Base-by-base conservation (phyloP, 2,797 vertebrate genomes). In the Sebastes jordani region DNA sequence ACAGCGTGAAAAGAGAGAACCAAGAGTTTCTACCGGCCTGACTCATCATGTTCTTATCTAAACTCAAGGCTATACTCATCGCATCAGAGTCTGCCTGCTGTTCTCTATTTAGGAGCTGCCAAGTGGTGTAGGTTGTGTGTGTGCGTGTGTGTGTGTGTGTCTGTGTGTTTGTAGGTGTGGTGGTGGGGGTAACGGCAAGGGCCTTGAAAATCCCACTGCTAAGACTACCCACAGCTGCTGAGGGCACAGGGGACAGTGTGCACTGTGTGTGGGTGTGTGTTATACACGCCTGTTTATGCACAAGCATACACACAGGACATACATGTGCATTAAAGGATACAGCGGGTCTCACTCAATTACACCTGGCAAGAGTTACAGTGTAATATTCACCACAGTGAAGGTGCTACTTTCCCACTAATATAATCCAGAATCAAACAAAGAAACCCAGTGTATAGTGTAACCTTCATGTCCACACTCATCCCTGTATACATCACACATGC, bases 211-310 rank as follows among this genome's bases (percentile, higher is more conserved):
- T 89, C 84, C 87, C 60, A 67, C 79, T 67, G 83, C 82, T 92
- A 92, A 93, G 78, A 90, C 91, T 67, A 66, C 80, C 86, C 88
- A 76, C 93, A 93, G 92, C 89, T 92, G 91, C 83, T 80, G 67
- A 74, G 91, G 88, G 89, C 90, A 91, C 81, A 74, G 73, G 84
- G 88, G 86, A 89, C 86, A 82, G 52, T 73, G 58, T 55, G 13
- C 32, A 52, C 11, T 36, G 42, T 69, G 32, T 64, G 65, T 68
- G 11, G 4, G 25, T 56, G 62, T 16, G 58, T 68, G 23, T 58
- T 42, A 52, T 23, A 65, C 63, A 68, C 46, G 11, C n/a, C 25
- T 54, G 42, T 71, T 66, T 68, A 68, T 73, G 36, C 56, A 29
- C 9, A 56, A 42, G 72, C 20, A 63, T 74, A 60, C 46, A 62